Evolutionary conservation across 2,797 vertebrate genomes (phyloP), one percentile per base, ranked within the genome.

Genomic region (Petrocephalus schoutedeni): DNA sequence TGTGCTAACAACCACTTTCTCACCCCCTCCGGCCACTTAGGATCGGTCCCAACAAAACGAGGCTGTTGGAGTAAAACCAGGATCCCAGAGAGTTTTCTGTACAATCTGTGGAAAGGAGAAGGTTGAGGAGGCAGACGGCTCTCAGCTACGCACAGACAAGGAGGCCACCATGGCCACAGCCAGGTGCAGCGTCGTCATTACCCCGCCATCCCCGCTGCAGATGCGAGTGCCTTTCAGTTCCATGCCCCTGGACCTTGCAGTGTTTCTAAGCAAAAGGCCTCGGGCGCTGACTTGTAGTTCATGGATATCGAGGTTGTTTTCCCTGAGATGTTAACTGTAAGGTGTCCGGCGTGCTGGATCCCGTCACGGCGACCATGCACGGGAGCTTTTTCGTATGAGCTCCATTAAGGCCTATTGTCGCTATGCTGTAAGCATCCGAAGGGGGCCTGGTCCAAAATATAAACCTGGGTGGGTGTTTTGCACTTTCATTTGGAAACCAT

Each of bases 171-270:
- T 57, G 77, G 90, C 91, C 91, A 21, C 90, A 23, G 64, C 88
- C 92, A 95, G 95, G 96, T 96, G 93, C 89, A 80, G 41, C 84
- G 91, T 91, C 93, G 93, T 95, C 94, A 90, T 91, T 93, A 91
- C 74, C 84, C 89, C 21, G 89, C 88, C 56, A 86, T 23, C 83
- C 84, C 54, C 86, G 89, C 90, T 91, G 90, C 84, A 36, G 87
- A 59, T 85, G 87, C 88, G 85, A 67, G 89, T 89, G 84, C 49
- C 36, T 89, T 86, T 88, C 87, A 64, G 71, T 45, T 90, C 89
- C 87, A 90, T 92, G 91, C 88, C 93, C 93, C 93, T 93, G 92
- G 93, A 94, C 92, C 61, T 51, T 19, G 49, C 58, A 45, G 58
- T 32, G 3, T 61, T 58, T 56, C n/a, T 82, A 82, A 23, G 74